phyloP scores from a whole-genome alignment of 2,888 invertebrate species.

The Norana najaformis region DNA sequence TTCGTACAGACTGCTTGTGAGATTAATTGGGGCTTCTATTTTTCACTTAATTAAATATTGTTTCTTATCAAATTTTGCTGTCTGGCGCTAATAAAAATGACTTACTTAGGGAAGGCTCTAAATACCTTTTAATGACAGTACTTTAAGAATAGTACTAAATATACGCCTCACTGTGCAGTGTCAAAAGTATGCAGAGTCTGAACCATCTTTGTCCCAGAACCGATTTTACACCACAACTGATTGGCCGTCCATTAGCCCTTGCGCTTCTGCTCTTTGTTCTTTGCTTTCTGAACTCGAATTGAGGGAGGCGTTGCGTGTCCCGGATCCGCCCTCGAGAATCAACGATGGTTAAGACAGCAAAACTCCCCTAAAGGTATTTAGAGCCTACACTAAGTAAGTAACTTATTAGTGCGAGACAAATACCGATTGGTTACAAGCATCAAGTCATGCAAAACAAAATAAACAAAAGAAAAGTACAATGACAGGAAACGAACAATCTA shows the following conservation, averaged over 20 bases:
- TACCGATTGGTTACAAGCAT: not conserved
- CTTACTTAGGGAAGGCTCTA: no score
- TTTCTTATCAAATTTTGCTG: not conserved
- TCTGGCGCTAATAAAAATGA: no score
- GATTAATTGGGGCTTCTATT: not conserved
- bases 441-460: not conserved
- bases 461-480: not conserved
- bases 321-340: not conserved
- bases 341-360: not conserved
- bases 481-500: no score
- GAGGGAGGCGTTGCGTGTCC: not conserved
- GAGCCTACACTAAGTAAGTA: not conserved
- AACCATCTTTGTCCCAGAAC: no score
- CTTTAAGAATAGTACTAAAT: not conserved
- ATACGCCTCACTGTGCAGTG: not conserved
- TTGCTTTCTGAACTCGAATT: not conserved
- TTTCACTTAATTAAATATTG: not conserved
- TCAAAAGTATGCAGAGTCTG: not conserved
- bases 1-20: not conserved
- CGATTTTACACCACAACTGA: not conserved
- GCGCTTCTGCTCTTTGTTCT: not conserved
- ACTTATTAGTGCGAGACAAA: not conserved
- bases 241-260: not conserved
- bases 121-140: no score
- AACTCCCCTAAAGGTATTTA: not conserved